Percentiles rank a stretch among this genome's conserved stretches.
Conservation (phyloP, 2,113 vertebrate genomes). For the Petroica traversi region DNA sequence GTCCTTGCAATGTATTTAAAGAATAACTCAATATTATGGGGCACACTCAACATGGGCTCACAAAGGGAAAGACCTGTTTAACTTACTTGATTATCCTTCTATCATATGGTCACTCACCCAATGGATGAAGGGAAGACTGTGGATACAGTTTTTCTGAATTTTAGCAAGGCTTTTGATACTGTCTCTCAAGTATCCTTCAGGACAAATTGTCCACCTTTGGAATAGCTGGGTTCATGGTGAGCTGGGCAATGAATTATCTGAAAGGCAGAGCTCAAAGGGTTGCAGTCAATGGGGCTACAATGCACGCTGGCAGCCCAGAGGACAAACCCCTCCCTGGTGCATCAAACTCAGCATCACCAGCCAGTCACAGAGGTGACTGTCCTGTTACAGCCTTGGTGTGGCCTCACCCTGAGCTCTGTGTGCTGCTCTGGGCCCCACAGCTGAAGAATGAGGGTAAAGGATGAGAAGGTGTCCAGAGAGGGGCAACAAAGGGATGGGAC, state of each 20-base stretch:
- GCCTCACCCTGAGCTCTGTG: background rate
- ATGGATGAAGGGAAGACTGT: background rate
- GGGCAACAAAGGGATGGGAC: background rate
- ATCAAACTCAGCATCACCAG: background rate
- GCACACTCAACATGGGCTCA: background rate
- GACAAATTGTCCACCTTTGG: background rate
- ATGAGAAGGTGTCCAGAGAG: background rate
- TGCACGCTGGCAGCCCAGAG: background rate
- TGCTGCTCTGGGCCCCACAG: background rate
- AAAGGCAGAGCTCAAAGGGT: background rate
- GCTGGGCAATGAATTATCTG: background rate
- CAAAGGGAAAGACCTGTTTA: background rate
- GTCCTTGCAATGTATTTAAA: background rate
- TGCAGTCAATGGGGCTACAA: background rate
- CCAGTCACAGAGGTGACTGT: background rate
- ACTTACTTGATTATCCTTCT: background rate
- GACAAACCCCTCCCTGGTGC: background rate
- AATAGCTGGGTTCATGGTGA: background rate
- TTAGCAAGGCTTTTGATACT: background rate
- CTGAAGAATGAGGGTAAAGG: background rate
- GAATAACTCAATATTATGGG: background rate
- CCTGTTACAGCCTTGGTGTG: rapidly evolving
- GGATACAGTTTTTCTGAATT: background rate
- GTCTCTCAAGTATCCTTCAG: background rate
- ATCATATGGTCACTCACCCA: background rate